Evolutionary conservation across 1,140 invertebrate genomes (phyloP), one percentile per base, ranked within the genome.

Genomic region (Scaptomyza pallida): DNA sequence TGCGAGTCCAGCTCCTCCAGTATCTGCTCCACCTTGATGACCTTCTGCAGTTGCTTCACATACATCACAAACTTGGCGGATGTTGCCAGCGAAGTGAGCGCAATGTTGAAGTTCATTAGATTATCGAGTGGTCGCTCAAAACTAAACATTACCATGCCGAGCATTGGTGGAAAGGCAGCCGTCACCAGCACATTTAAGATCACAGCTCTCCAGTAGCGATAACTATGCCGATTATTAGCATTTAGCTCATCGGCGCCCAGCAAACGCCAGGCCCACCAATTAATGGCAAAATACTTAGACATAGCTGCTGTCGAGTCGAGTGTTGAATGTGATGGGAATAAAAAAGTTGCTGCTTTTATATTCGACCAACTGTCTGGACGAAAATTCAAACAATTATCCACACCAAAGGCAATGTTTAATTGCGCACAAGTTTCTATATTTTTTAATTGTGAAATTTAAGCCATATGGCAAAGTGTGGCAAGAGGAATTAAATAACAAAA

Each of bases 101-200:
- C 40, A 5, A 77, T 37, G n/a, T 55, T 56, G 1, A 90, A 69
- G 37, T 78, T 90, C 13, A 62, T 56, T 9, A 88, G 55, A 47
- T 90, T 85, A 5, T 85, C 79, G 10, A 67, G 15, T 1, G 70
- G 48, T 1, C 10, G 56, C 0, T 73, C 63, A 43, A 65, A 77
- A 13, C 63, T 72, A 0, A 75, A 61, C 2, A 75, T 13, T 0
- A 26, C 13, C 48, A 76, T 6, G 0, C 48, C 0, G 0, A 89
- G 30, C 54, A 57, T 23, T 0, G 75, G 3, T 2, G 83, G 75
- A 26, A 70, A 59, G 0, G 19, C n/a, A 1, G 65, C 0, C 0
- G 59, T 81, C 2, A 71, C 45, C 12, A 78, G 0, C 3, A 80
- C 5, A 30, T 89, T 72, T 0, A 77, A 0, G 0, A 55, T 5